Conservation (phyloP, 53 echinoderm and acorn worm genomes). For the Echinarachnius parma region DNA sequence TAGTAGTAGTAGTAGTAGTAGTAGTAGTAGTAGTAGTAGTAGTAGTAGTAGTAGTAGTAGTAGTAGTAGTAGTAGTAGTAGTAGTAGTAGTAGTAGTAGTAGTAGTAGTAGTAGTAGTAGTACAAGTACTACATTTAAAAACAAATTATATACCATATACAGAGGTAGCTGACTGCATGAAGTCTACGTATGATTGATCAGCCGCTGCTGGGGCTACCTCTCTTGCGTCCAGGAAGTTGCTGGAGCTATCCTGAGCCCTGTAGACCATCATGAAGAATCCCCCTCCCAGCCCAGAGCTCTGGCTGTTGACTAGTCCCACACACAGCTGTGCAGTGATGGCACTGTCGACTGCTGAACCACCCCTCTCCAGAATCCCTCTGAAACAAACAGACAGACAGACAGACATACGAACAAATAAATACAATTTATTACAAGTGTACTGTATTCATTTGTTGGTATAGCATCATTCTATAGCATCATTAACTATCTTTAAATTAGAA, state of each 20-base stretch:
- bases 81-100: background rate
- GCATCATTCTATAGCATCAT: no score
- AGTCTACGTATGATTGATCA: background rate
- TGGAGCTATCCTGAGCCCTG: background rate
- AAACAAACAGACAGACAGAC: no score
- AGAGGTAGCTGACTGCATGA: background rate
- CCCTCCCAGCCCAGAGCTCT: conserved; percentile 71
- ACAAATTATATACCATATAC: background rate
- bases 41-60: background rate
- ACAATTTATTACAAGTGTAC: no score
- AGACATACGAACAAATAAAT: no score
- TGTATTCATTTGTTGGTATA: no score
- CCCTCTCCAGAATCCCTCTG: conserved; percentile 52
- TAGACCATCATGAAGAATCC: conserved; percentile 73
- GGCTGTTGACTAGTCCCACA: conserved; percentile 55
- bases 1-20: background rate
- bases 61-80: background rate
- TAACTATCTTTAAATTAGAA: no score
- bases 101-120: background rate
- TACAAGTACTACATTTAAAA: background rate
- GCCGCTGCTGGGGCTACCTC: conserved; percentile 60
- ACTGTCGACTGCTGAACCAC: conserved; percentile 70
- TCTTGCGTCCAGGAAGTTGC: conserved; percentile 27
- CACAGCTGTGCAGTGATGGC: conserved; percentile 58
- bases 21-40: background rate